These are phyloP conservation scores for Andrena flavipes DNA, from an alignment of 2,888 invertebrate genomes.

Conservation along the genomic window DNA sequence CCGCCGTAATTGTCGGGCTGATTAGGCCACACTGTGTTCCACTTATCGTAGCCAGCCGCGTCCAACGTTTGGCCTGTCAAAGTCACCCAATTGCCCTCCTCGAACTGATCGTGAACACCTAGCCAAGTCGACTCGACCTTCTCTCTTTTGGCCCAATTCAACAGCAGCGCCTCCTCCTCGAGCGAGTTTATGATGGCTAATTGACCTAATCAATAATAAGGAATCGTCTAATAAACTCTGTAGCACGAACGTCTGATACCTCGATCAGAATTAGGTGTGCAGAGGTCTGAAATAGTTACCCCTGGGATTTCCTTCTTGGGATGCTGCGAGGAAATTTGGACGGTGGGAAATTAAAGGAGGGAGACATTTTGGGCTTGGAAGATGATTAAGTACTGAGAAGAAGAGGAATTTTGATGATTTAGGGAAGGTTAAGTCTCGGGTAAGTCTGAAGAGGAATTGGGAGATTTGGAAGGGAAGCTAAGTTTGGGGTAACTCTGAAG, in stretches of 20 bases:
- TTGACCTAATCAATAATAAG: conserved; percentile 20
- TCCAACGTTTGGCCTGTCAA: conserved; percentile 53
- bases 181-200: conserved; percentile 32
- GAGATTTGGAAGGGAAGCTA: too few relatives aligned
- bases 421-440: too few relatives aligned
- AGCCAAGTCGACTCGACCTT: conserved; percentile 45
- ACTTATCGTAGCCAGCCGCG: conserved; percentile 49
- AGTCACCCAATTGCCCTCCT: conserved; percentile 64
- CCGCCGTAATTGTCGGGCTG: conserved; percentile 57
- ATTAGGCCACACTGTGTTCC: conserved; percentile 43
- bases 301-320: background rate
- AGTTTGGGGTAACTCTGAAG: too few relatives aligned
- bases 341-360: too few relatives aligned
- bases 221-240: background rate
- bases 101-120: conserved; percentile 64
- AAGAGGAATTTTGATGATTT: too few relatives aligned
- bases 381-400: too few relatives aligned
- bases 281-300: background rate
- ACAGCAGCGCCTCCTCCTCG: conserved; percentile 11
- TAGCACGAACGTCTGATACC: too few relatives aligned
- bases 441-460: too few relatives aligned
- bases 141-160: conserved; percentile 17
- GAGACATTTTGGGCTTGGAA: too few relatives aligned
- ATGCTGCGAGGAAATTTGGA: too few relatives aligned
- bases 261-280: too few relatives aligned